These are phyloP conservation scores for Bombus haemorrhoidalis DNA, from an alignment of 1,140 invertebrate genomes.

Conservation along the genomic window DNA sequence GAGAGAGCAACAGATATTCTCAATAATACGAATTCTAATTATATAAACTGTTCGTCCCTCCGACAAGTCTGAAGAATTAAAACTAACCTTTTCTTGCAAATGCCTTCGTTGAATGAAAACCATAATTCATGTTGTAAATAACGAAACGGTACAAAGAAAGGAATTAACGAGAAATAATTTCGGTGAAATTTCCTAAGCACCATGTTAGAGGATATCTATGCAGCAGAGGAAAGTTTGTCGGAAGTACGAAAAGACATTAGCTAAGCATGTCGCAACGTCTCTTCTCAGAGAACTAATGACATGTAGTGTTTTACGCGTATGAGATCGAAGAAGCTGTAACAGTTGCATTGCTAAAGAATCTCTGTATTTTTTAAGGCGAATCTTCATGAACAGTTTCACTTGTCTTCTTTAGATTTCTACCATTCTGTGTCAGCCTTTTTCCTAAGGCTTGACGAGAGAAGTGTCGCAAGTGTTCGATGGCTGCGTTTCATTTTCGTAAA, in stretches of 20 bases:
- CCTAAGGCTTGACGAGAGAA: background rate
- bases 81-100: too few relatives aligned
- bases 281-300: background rate
- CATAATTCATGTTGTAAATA: too few relatives aligned
- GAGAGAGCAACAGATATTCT: too few relatives aligned
- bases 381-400: background rate
- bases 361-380: too few relatives aligned
- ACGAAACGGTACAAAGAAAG: too few relatives aligned
- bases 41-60: too few relatives aligned
- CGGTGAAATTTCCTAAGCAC: background rate
- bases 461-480: background rate
- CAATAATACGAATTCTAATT: too few relatives aligned
- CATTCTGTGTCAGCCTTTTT: background rate
- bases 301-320: too few relatives aligned
- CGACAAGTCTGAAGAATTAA: too few relatives aligned
- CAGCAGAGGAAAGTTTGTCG: background rate
- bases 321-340: too few relatives aligned
- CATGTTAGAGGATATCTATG: background rate
- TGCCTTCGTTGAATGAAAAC: too few relatives aligned
- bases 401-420: background rate
- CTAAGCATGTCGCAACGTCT: background rate
- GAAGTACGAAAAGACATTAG: background rate
- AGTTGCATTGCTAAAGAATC: too few relatives aligned
- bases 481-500: background rate
- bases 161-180: background rate